phyloP scores from a whole-genome alignment of 2,113 vertebrate species.

The Plestiodon gilberti region DNA sequence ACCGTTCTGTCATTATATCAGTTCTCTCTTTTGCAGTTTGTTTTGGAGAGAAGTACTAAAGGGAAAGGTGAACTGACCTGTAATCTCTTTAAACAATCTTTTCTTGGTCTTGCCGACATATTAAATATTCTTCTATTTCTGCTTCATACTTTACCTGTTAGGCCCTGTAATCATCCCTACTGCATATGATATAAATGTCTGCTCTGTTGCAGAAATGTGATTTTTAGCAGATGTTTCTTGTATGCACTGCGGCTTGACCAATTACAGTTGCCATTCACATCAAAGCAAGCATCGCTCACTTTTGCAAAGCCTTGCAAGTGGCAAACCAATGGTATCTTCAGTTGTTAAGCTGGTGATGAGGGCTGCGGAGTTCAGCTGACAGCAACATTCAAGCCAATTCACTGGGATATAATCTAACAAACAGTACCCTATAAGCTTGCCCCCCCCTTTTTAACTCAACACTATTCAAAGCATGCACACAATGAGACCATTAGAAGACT shows the following conservation, averaged over 20 bases:
- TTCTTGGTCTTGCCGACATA: not conserved
- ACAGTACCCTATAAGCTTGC: slow-evolving; percentile 21
- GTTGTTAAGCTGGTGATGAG: slow-evolving; percentile 40
- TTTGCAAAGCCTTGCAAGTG: slow-evolving; percentile 45
- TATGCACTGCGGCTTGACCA: not conserved
- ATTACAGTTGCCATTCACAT: slow-evolving; percentile 50
- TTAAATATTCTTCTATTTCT: slow-evolving; percentile 52
- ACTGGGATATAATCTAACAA: slow-evolving; percentile 42
- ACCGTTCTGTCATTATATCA: not conserved
- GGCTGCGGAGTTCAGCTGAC: slow-evolving; percentile 32
- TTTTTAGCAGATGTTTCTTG: slow-evolving; percentile 46
- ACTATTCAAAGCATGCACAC: not conserved
- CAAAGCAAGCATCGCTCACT: slow-evolving; percentile 39
- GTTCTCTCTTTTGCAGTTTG: not conserved
- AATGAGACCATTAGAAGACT: not conserved
- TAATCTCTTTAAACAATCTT: slow-evolving; percentile 26
- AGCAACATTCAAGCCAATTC: slow-evolving; percentile 44
- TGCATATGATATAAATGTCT: slow-evolving; percentile 57
- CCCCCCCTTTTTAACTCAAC: not conserved
- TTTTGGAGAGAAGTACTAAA: not conserved
- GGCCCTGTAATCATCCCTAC: not conserved
- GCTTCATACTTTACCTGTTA: not conserved
- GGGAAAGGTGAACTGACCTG: not conserved
- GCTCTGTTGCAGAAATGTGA: slow-evolving; percentile 26
- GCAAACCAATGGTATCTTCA: slow-evolving; percentile 41